These are phyloP conservation scores for Aricia artaxerxes DNA, from an alignment of 2,888 invertebrate genomes.

Conservation along the genomic window DNA sequence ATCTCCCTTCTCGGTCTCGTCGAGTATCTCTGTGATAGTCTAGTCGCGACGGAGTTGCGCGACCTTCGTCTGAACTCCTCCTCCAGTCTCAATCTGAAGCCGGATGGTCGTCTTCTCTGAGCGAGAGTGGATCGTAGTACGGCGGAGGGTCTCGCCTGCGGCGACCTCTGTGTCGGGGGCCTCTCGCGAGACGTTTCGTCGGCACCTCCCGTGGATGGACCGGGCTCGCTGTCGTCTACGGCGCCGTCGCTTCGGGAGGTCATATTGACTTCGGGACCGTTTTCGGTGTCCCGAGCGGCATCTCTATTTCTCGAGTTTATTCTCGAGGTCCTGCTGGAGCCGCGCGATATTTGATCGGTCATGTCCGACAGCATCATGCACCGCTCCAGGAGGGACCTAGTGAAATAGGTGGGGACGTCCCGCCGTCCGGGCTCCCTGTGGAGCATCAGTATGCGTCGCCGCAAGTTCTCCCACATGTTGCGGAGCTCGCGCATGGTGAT, in stretches of 20 bases:
- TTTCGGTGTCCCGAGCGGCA: constrained; percentile 43
- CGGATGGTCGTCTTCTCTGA: constrained; percentile 55
- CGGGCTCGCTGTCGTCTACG: constrained; percentile 45
- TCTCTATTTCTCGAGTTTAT: constrained; percentile 50
- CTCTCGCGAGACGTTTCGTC: constrained; percentile 45
- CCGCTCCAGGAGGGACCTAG: constrained; percentile 66
- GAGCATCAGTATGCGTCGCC: constrained; percentile 78
- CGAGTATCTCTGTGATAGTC: constrained; percentile 53
- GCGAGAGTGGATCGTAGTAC: constrained; percentile 51
- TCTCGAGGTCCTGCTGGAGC: constrained; percentile 48
- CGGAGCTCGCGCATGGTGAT: constrained; percentile 80
- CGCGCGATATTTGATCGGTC: constrained; percentile 55
- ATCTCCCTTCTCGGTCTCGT: constrained; percentile 61
- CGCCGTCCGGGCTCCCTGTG: constrained; percentile 71
- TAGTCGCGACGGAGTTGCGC: constrained; percentile 50
- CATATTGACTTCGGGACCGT: constrained; percentile 37
- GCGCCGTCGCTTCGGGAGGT: constrained; percentile 35
- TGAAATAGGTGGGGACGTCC: constrained; percentile 64
- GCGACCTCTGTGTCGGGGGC: constrained; percentile 45
- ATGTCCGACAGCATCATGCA: constrained; percentile 71
- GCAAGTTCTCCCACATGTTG: constrained; percentile 83
- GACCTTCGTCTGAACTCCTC: constrained; percentile 61
- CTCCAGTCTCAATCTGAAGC: constrained; percentile 61
- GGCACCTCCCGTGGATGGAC: constrained; percentile 37
- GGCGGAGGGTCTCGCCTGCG: constrained; percentile 50